Evolutionary conservation across 23 tunicate species (phyloP).

Genomic region (Ciona savignyi): DNA sequence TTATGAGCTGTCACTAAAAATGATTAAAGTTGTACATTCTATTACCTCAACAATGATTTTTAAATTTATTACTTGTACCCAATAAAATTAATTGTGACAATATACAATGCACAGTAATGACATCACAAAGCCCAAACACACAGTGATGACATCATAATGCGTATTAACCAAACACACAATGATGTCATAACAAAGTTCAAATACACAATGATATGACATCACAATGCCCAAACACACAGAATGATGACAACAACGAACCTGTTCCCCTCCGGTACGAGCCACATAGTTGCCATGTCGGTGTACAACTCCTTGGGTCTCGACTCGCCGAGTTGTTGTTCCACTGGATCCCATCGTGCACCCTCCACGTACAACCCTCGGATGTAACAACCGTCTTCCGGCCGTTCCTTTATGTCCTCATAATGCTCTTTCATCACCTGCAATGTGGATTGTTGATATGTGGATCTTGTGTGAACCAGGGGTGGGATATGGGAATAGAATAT

Average conservation of each 20-base stretch:
- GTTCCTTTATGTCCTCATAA: conserved; percentile 55
- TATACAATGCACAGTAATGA: too few species aligned
- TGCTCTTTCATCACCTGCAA: conserved; percentile 69
- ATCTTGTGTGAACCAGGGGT: too few species aligned
- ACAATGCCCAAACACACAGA: neutral
- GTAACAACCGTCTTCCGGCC: conserved; percentile 93
- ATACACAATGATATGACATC: neutral
- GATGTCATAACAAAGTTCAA: neutral
- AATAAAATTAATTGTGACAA: too few species aligned
- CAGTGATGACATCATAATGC: neutral
- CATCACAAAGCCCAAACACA: neutral
- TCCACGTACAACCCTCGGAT: conserved; percentile 92
- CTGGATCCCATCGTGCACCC: conserved; percentile 93
- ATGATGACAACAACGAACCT: conserved; percentile 26
- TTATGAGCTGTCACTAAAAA: too few species aligned
- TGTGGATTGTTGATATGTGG: too few species aligned
- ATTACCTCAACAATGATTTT: too few species aligned
- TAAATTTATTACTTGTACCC: too few species aligned
- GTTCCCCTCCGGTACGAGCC: conserved; percentile 92
- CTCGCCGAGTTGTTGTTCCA: conserved; percentile 49
- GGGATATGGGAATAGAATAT: too few species aligned
- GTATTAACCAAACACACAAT: neutral
- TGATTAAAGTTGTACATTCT: too few species aligned
- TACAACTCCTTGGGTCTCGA: conserved; percentile 92
- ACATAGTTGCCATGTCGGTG: conserved; percentile 99